Evolutionary conservation across 2,888 invertebrate genomes (phyloP), one percentile per base, ranked within the genome.

Genomic region (Rhopalosiphum nymphaeae): DNA sequence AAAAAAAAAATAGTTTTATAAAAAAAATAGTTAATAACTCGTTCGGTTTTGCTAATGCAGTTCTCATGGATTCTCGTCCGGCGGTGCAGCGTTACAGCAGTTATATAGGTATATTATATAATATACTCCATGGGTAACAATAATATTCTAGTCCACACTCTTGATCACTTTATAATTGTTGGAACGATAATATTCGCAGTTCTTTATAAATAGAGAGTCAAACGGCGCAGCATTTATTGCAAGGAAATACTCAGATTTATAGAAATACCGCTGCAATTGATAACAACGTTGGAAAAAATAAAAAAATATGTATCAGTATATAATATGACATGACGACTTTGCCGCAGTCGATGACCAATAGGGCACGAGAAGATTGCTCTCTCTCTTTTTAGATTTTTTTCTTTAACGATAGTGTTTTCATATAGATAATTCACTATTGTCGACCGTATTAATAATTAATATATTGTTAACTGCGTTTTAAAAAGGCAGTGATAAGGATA

Each of bases 11-110:
- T 49, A 11, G 49, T 49, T 49, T 49, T 11, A 49, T 49, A 53
- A 16, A 78, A 67, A 67, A 67, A 36, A 78, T 36, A 21, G 16
- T 53, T 53, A 21, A 36, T 78, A 78, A 85, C 42, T 85, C 86
- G 86, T 46, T 44, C 44, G 7, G 44, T 86, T 86, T 86, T 10
- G 44, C 5, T 13, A 16, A 86, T 13, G 29, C 86, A 44, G 86
- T 86, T 86, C 86, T 86, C 86, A 86, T 86, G 86, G 85, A 26
- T 85, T 85, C 85, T 29, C 85, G 85, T 85, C 85, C 44, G 44
- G 25, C 21, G 53, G 21, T 53, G 21, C 16, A 53, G 3, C 16
- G 53, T 53, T 26, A 10, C 26, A 1, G 78, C 36, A 36, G 36
- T 36, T 78, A 36, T 78, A 36, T 78, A n/a, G 3, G 11, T 67